Evolutionary conservation across 2,113 vertebrate genomes (phyloP).

Genomic region (Phalacrocorax pelagicus): DNA sequence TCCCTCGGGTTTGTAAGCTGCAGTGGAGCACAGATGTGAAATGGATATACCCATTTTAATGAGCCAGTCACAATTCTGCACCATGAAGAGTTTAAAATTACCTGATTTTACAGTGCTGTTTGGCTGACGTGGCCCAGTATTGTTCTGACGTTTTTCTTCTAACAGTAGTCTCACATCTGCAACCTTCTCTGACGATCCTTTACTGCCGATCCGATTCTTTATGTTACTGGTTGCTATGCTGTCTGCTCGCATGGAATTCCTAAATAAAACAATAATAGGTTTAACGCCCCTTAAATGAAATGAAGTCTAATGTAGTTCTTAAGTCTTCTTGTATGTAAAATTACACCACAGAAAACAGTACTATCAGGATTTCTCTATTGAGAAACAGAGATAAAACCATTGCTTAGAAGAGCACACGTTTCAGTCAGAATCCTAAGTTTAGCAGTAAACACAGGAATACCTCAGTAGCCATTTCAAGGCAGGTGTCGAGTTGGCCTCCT

Average conservation of each 20-base stretch:
- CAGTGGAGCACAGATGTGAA: background rate
- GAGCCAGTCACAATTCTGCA: background rate
- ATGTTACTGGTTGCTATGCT: slow-evolving; percentile 78
- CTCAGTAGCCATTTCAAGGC: background rate
- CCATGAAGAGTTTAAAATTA: background rate
- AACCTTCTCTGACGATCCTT: slow-evolving; percentile 81
- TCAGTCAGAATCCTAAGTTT: background rate
- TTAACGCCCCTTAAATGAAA: background rate
- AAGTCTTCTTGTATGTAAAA: background rate
- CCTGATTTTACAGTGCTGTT: slow-evolving; percentile 81
- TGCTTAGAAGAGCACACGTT: background rate
- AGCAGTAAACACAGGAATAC: background rate
- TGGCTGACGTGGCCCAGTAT: slow-evolving; percentile 68
- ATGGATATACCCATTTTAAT: background rate
- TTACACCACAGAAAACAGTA: background rate
- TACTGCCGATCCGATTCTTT: slow-evolving; percentile 87
- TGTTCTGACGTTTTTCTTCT: slow-evolving; percentile 92
- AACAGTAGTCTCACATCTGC: slow-evolving; percentile 89
- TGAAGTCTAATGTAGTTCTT: background rate
- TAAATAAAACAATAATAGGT: background rate
- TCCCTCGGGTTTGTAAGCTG: background rate
- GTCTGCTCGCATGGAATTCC: slow-evolving; percentile 84
- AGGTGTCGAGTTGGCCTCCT: background rate
- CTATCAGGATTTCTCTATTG: background rate
- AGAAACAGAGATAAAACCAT: background rate